phyloP scores from a whole-genome alignment of 30 jellyfish, hydroid and myxozoan genomes.

The Hydractinia symbiolongicarpus region DNA sequence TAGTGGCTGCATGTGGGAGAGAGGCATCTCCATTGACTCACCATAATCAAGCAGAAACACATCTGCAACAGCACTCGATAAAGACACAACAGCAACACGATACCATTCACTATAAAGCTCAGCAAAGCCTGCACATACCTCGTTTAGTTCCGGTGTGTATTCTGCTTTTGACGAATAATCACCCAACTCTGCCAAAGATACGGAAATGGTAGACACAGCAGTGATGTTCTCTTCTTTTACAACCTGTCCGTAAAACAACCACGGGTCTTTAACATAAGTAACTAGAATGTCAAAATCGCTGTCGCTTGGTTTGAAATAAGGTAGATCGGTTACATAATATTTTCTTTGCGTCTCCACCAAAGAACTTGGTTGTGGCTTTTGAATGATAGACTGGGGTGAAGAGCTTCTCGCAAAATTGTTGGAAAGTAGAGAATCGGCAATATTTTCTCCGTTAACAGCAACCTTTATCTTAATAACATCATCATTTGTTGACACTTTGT shows the following conservation, averaged over 20 bases:
- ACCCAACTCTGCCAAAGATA: not conserved
- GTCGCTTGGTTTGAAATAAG: not conserved
- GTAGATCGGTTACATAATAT: too few species aligned
- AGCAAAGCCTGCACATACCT: slow-evolving; percentile 23
- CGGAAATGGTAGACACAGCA: slow-evolving; percentile 10
- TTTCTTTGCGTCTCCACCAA: not conserved
- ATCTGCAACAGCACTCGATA: not conserved
- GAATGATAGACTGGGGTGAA: not conserved
- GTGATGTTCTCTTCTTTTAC: slow-evolving; percentile 35
- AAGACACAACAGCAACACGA: slow-evolving; percentile 15
- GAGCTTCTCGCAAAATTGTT: not conserved
- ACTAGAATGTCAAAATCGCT: not conserved
- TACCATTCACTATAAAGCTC: slow-evolving; percentile 23
- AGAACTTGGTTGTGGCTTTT: not conserved
- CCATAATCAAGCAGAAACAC: slow-evolving; percentile 2
- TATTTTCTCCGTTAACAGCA: not conserved
- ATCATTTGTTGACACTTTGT: slow-evolving; percentile 4
- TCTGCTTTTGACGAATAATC: not conserved
- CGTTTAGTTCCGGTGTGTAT: slow-evolving; percentile 18
- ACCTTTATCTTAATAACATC: not conserved
- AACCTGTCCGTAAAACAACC: slow-evolving; percentile 41
- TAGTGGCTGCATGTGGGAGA: not conserved
- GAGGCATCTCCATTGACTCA: not conserved
- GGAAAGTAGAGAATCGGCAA: not conserved
- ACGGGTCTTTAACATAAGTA: slow-evolving; percentile 51